phyloP scores from a whole-genome alignment of 92 coral and sea anemone genomes.

The Epizoanthus scotinus region DNA sequence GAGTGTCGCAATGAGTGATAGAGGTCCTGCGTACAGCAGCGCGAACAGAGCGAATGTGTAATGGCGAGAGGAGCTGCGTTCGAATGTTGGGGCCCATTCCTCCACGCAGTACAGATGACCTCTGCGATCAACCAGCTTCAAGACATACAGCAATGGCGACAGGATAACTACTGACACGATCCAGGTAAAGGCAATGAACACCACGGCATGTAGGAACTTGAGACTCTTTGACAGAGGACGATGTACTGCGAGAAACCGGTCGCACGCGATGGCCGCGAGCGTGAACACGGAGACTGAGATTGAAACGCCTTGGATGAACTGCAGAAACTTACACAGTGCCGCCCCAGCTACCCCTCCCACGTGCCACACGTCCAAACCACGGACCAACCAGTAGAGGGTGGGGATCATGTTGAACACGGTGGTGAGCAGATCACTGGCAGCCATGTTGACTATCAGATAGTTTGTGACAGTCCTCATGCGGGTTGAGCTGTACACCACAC shows the following conservation, averaged over 20 bases:
- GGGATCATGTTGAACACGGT: constrained; percentile 80
- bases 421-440: constrained; percentile 72
- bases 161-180: constrained; percentile 51
- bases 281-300: constrained; percentile 65
- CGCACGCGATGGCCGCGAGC: constrained; percentile 72
- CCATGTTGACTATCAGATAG: constrained; percentile 69
- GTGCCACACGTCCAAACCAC: constrained; percentile 63
- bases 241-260: constrained; percentile 72
- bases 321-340: constrained; percentile 63
- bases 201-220: constrained; percentile 57
- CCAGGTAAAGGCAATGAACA: constrained; percentile 60
- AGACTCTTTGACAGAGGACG: constrained; percentile 71
- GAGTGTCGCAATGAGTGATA: constrained; percentile 51
- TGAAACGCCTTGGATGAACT: constrained; percentile 64
- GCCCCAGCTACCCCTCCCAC: constrained; percentile 65
- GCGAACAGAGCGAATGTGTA: constrained; percentile 72
- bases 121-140: constrained; percentile 34
- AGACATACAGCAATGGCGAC: constrained; percentile 60
- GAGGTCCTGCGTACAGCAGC: constrained; percentile 67
- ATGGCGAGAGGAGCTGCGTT: constrained; percentile 44
- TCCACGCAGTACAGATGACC: constrained; percentile 63
- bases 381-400: constrained; percentile 64
- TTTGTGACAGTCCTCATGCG: constrained; percentile 82
- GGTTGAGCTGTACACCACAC: constrained; percentile 56
- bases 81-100: constrained; percentile 67